Evolutionary conservation across 2,113 vertebrate species (phyloP).

Genomic region (Colius striatus): DNA sequence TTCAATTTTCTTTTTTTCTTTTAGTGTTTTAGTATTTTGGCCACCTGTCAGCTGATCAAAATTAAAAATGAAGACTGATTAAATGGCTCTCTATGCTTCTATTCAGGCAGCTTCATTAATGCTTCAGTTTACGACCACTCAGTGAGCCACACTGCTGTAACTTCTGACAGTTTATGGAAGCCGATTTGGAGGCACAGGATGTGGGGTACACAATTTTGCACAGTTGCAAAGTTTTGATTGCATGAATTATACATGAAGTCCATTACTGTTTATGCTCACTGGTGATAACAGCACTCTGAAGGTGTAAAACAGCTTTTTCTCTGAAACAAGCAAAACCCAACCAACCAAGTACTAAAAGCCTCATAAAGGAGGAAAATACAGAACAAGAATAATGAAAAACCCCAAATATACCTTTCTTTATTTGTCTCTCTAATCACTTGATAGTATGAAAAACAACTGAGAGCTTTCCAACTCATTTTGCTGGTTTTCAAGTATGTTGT

Average conservation of each 20-base stretch:
- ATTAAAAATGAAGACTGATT: constrained; percentile 71
- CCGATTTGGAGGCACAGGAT: constrained; percentile 66
- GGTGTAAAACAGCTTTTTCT: background rate
- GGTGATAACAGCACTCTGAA: constrained; percentile 38
- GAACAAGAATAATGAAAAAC: background rate
- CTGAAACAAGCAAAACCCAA: background rate
- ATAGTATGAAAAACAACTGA: background rate
- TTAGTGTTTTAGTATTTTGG: constrained; percentile 32
- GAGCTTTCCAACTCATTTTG: background rate
- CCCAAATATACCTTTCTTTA: background rate
- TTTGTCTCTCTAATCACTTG: background rate
- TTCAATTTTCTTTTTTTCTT: background rate
- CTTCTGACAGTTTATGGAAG: constrained; percentile 61
- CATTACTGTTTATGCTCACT: constrained; percentile 43
- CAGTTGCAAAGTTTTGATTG: constrained; percentile 77
- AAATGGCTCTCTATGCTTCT: constrained; percentile 70
- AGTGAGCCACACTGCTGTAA: constrained; percentile 56
- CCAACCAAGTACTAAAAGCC: background rate
- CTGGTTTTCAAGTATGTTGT: background rate
- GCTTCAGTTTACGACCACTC: constrained; percentile 55
- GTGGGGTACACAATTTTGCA: constrained; percentile 64
- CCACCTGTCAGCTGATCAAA: constrained; percentile 67
- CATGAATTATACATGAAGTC: constrained; percentile 77
- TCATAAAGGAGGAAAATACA: background rate
- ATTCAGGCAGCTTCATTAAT: constrained; percentile 72